Conservation (phyloP, 2,797 vertebrate species). For the Sebastes oblongus region DNA sequence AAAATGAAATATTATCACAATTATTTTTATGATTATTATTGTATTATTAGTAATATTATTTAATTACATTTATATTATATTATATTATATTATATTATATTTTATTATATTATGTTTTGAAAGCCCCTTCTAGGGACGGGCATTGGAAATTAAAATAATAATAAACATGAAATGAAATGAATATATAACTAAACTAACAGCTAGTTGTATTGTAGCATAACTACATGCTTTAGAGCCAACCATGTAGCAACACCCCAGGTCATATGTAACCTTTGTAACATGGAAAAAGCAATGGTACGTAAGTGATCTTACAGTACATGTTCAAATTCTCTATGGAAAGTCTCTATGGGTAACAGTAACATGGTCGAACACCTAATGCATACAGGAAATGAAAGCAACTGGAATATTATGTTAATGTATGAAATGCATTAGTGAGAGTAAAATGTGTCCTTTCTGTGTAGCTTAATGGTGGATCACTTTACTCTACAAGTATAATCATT, state of each 20-base stretch:
- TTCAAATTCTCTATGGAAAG: neutral
- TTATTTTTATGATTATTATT: no score
- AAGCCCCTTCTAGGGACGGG: rapidly evolving
- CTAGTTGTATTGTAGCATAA: neutral
- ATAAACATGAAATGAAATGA: neutral
- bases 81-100: no score
- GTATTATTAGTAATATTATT: no score
- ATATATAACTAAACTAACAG: neutral
- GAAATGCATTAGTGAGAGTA: conserved; percentile 15
- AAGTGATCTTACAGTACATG: neutral
- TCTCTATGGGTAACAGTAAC: neutral
- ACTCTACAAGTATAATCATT: conserved; percentile 7
- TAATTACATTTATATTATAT: no score
- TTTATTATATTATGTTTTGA: no score
- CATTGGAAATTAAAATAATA: no score
- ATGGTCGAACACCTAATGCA: neutral
- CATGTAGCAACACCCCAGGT: neutral
- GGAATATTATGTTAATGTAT: conserved; percentile 22
- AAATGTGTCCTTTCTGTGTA: neutral
- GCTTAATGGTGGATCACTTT: conserved; percentile 12
- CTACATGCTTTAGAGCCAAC: neutral
- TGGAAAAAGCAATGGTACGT: neutral
- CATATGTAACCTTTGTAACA: neutral
- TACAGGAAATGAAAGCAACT: conserved; percentile 10
- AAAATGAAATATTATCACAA: no score